These are phyloP conservation scores for Elachura formosa DNA, from an alignment of 2,113 vertebrate species.

Conservation along the genomic window DNA sequence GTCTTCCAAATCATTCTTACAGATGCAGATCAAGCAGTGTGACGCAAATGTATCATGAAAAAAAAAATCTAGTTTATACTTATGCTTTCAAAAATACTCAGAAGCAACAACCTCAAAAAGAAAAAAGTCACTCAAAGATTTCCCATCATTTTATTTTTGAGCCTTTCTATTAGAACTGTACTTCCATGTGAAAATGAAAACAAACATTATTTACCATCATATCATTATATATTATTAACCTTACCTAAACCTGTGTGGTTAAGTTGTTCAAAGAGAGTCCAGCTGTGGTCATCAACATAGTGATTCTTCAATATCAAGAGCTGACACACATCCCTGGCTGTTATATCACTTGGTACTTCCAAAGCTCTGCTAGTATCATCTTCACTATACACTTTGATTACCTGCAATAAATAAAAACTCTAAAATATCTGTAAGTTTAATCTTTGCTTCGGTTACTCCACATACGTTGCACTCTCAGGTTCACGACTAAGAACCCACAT, in stretches of 20 bases:
- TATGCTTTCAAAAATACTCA: not conserved
- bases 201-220: not conserved
- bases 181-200: not conserved
- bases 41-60: not conserved
- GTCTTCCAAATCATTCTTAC: not conserved
- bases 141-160: not conserved
- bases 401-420: conserved; percentile 71
- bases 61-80: not conserved
- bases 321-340: conserved; percentile 90
- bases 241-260: conserved; percentile 82
- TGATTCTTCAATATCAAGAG: conserved; percentile 91
- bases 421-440: not conserved
- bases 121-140: not conserved
- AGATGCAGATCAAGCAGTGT: not conserved
- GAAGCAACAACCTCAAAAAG: not conserved
- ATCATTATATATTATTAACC: not conserved
- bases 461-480: not conserved
- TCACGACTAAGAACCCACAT: not conserved
- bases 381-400: conserved; percentile 95
- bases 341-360: conserved; percentile 90
- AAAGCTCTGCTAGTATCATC: conserved; percentile 91
- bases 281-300: conserved; percentile 91
- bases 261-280: conserved; percentile 92
- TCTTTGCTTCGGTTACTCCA: not conserved
- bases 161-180: not conserved